phyloP scores from a whole-genome alignment of 2,113 vertebrate species.

The Machaerirhynchus nigripectus region DNA sequence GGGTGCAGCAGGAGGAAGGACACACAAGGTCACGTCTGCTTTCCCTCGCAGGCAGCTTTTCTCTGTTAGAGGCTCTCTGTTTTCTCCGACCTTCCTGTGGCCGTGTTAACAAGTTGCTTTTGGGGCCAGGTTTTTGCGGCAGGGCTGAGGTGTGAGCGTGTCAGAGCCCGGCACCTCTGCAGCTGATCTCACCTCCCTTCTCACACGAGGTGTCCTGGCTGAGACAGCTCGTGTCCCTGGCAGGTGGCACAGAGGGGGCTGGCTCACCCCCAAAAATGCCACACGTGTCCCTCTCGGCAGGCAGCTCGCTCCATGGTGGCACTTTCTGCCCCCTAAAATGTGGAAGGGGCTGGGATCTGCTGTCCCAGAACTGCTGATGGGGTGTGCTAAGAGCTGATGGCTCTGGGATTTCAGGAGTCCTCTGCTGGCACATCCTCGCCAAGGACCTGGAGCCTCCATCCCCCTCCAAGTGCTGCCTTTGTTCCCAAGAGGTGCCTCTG shows the following conservation, averaged over 20 bases:
- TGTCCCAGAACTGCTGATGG: neutral
- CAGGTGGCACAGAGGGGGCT: neutral
- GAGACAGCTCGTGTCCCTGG: neutral
- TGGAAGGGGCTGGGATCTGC: neutral
- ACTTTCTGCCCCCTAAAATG: neutral
- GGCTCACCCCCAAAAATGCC: neutral
- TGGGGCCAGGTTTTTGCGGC: neutral
- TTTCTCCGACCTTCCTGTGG: neutral
- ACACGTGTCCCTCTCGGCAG: neutral
- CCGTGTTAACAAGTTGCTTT: neutral
- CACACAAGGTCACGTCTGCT: neutral
- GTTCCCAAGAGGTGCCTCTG: neutral
- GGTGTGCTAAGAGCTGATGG: neutral
- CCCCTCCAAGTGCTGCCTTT: neutral
- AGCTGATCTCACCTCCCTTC: conserved; percentile 1
- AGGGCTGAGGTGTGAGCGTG: neutral
- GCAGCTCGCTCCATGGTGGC: neutral
- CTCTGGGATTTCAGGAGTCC: neutral
- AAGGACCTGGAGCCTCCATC: neutral
- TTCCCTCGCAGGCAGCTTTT: neutral
- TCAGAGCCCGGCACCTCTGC: neutral
- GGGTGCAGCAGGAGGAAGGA: neutral
- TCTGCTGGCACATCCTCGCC: neutral
- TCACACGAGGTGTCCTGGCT: neutral
- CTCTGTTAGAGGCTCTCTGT: neutral